Base-by-base conservation (phyloP, 2,113 vertebrate genomes). In the Clarias batrachus region DNA sequence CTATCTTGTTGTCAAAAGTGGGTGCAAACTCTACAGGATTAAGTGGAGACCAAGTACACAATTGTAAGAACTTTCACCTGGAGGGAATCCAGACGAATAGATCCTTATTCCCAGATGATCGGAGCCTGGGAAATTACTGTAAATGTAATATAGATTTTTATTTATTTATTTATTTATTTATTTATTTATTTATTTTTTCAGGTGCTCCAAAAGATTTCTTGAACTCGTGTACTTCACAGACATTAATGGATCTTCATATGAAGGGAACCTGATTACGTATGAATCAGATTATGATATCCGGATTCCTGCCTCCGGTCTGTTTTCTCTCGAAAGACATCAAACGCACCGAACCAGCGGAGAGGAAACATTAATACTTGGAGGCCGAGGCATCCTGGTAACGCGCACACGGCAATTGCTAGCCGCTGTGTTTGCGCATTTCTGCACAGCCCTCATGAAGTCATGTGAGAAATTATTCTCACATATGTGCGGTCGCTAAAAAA, bases 11-110 rank as follows among this genome's bases (percentile, higher is more conserved):
- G 27, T 37, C 73, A 52, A 76, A 76, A 25, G 80, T 82, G 37
- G 33, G 33, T 60, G 79, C 79, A 76, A 76, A 76, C 41, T n/a
- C 73, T 76, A 76, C 7, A 76, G 73, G 73, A 76, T 76, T 76
- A 78, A 56, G 74, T 10, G 25, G 52, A 78, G 74, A 78, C 52
- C 74, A 17, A 27, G 52, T 21, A 78, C 6, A 78, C 74, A 78
- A 57, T 56, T 78, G n/a, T 7, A 78, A 27, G 74, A 56, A 78
- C 74, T 76, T 76, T 76, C 73, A 76, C 73, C 48, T 27, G 23
- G 52, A 78, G 74, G 74, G 52, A 57, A 19, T 78, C 74, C 52
- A 27, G 25, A 78, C 74, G 56, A 57, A 54, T 27, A 9, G 5
- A 54, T 77, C 25, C 48, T 25, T 11, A 56, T 56, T 17, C 23